Conservation (phyloP, 2,888 invertebrate genomes). For the Tyria jacobaeae region DNA sequence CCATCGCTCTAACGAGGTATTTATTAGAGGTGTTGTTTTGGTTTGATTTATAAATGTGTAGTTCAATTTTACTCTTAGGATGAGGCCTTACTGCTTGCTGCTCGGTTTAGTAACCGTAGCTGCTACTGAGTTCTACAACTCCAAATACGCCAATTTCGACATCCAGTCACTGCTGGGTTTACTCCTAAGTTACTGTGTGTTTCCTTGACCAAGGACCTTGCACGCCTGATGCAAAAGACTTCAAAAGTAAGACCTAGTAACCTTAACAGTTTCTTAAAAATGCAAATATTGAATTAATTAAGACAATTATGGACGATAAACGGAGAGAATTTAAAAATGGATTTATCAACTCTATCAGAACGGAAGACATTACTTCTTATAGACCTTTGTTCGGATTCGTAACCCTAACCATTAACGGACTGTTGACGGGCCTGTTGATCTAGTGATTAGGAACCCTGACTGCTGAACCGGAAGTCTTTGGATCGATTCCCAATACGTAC, state of each 20-base stretch:
- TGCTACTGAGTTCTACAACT: slow-evolving; percentile 85
- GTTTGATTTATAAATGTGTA: background rate
- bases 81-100: slow-evolving; percentile 43
- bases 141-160: slow-evolving; percentile 90
- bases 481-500: no score
- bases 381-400: no score
- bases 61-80: slow-evolving; percentile 28
- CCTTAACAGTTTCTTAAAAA: background rate
- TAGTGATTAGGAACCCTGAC: no score
- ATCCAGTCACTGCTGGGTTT: slow-evolving; percentile 89
- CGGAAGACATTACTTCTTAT: no score
- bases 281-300: no score
- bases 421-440: no score
- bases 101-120: slow-evolving; percentile 49
- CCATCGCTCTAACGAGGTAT: no score
- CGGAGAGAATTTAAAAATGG: background rate
- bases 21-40: no score
- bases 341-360: background rate
- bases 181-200: slow-evolving; percentile 90
- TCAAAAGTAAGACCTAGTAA: slow-evolving; percentile 88
- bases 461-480: no score
- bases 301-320: no score
- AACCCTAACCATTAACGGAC: no score
- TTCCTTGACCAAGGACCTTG: slow-evolving; percentile 89
- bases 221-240: slow-evolving; percentile 90